Base-by-base conservation (phyloP, 2,888 invertebrate species). In the Thysanoteuthis rhombus region DNA sequence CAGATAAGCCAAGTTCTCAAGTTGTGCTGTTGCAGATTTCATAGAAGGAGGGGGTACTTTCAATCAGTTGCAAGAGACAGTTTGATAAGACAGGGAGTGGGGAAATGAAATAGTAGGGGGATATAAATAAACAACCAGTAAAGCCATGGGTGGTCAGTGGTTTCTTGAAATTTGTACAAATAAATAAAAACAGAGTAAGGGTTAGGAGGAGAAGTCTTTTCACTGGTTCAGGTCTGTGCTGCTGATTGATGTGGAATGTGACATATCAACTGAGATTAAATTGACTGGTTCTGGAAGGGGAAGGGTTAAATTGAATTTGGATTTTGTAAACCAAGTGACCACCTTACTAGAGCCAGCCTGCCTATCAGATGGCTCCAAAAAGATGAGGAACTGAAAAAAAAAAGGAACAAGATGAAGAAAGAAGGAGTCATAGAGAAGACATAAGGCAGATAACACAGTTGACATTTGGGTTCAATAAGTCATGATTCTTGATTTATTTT, bases 321-420 rank as follows among this genome's bases (percentile, higher is more conserved):
- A 75, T 75, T 75, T 75, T 75, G n/a, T 75, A 75, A n/a, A 75
- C n/a, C 75, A n/a, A 75, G n/a, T 75, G 75, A 75, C 75, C 75
- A 75, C 25, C 75, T 75, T 75, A 75, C n/a, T 75, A n/a, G 75
- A 75, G 75, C 75, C 75, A 75, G n/a, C 19, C 36, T 75, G 58
- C 58, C 32, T 75, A 10, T 52, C 45, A 75, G 75, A 75, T 75
- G n/a, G 10, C 75, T 25, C 75, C 36, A n/a, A n/a, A 75, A n/a
- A 75, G 75, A 75, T n/a, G 75, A n/a, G n/a, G 75, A 10, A 75
- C 12, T 16, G 19, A 75, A 36, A 47, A 47, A 47, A 22, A 47
- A 25, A 45, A 45, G 19, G 45, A 1, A 22, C 5, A 52, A n/a
- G n/a, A 75, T 75, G 75, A 12, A 32, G 32, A 22, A n/a, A n/a